Percentiles rank a stretch among this genome's conserved stretches.
Conservation (phyloP, 1,140 invertebrate genomes). For the Eciton burchellii region DNA sequence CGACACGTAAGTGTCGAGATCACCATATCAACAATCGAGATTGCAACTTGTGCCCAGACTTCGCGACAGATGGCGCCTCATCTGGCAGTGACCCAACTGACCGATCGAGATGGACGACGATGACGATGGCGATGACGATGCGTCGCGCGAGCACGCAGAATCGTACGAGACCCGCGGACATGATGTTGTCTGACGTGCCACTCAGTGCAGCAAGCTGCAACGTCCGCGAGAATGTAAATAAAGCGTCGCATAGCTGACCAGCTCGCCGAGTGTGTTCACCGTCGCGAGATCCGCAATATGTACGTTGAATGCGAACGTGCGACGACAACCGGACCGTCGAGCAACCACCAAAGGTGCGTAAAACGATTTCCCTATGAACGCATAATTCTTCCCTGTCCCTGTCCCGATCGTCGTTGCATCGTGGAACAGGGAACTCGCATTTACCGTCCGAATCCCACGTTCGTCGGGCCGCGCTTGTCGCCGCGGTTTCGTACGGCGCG, state of each 20-base stretch:
- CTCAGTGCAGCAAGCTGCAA: conserved; percentile 63
- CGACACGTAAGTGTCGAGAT: too few species aligned
- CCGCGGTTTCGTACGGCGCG: neutral
- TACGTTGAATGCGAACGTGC: conserved; percentile 69
- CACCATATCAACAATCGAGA: too few species aligned
- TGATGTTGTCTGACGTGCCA: conserved; percentile 77
- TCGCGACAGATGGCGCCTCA: neutral
- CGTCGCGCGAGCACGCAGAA: conserved; percentile 42
- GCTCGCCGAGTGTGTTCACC: conserved; percentile 63
- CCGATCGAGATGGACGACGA: neutral
- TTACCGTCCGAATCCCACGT: neutral
- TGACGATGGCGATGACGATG: neutral
- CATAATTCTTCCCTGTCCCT: neutral
- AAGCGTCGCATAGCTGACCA: conserved; percentile 79
- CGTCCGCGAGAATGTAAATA: conserved; percentile 80
- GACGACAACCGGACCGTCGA: conserved; percentile 63
- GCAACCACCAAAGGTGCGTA: conserved; percentile 77
- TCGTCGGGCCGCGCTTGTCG: neutral
- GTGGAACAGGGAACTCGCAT: too few species aligned
- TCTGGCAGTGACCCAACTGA: too few species aligned
- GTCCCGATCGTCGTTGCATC: conserved; percentile 12
- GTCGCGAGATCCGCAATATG: conserved; percentile 75
- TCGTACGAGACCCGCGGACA: conserved; percentile 63
- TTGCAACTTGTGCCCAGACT: too few species aligned
- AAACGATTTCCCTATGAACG: neutral